Percentiles rank a stretch among this genome's conserved stretches.
Conservation (phyloP, 2,113 vertebrate species). For the Corapipo altera region DNA sequence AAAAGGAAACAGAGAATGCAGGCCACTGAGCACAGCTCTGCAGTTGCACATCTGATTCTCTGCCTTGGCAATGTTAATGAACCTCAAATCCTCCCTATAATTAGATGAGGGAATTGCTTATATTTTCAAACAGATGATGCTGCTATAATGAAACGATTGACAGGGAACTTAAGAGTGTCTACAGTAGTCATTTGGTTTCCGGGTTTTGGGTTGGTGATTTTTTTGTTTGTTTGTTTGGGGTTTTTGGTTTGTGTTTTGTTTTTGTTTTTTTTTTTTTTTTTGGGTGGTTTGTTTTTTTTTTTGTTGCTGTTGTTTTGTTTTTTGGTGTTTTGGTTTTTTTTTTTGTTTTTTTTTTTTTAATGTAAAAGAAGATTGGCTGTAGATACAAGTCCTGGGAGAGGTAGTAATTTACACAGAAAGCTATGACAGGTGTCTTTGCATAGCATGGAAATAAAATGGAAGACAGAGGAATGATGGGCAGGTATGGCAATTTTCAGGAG, state of each 20-base stretch:
- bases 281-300: no score
- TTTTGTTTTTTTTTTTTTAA: neutral
- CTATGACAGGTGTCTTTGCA: constrained; percentile 88
- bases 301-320: neutral
- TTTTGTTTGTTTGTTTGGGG: no score
- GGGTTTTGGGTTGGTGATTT: neutral
- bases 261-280: neutral
- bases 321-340: neutral
- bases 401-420: constrained; percentile 75
- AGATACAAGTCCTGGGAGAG: constrained; percentile 76
- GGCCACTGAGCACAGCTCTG: constrained; percentile 85
- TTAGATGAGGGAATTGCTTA: constrained; percentile 99
- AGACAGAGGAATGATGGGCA: constrained; percentile 83
- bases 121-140: constrained; percentile 99
- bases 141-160: constrained; percentile 92
- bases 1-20: constrained; percentile 80
- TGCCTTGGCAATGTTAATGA: constrained; percentile 96
- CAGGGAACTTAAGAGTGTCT: constrained; percentile 87
- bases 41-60: constrained; percentile 92
- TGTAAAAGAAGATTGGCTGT: constrained; percentile 77
- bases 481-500: constrained; percentile 75
- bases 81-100: constrained; percentile 99
- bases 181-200: constrained; percentile 81
- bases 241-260: no score
- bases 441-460: constrained; percentile 76